Evolutionary conservation across 2,797 vertebrate species (phyloP).

Genomic region (Gambusia yucatana): DNA sequence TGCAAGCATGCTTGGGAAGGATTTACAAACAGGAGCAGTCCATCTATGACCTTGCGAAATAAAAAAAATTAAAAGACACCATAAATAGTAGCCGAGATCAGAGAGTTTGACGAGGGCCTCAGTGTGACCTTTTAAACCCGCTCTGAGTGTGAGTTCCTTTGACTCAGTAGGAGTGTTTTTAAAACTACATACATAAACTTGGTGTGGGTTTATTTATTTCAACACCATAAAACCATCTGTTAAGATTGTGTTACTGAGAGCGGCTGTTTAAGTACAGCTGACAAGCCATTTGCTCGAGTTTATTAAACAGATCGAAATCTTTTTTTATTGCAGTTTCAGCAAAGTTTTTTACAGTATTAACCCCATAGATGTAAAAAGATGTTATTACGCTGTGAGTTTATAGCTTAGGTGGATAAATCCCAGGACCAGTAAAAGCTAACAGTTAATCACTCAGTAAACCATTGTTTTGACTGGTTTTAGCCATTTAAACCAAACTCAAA

Average conservation of each 20-base stretch:
- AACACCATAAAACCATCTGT: background rate
- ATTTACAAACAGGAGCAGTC: slow-evolving; percentile 36
- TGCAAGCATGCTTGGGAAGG: slow-evolving; percentile 10
- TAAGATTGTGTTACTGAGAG: background rate
- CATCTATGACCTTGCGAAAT: slow-evolving; percentile 22
- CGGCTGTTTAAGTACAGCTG: background rate
- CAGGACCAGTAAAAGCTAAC: background rate
- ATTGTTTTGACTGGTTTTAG: background rate
- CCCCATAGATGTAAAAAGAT: background rate
- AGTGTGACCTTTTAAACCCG: slow-evolving; percentile 24
- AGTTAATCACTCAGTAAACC: background rate
- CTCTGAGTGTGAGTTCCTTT: background rate
- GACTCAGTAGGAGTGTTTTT: slow-evolving; percentile 10
- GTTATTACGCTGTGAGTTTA: background rate
- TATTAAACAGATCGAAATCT: background rate
- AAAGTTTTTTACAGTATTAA: background rate
- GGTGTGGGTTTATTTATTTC: background rate
- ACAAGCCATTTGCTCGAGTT: slow-evolving; percentile 39
- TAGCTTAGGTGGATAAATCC: background rate
- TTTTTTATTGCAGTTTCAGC: background rate
- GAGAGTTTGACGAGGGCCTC: slow-evolving; percentile 35
- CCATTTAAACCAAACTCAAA: background rate
- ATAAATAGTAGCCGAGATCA: slow-evolving; percentile 42
- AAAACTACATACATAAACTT: background rate
- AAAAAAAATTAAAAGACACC: slow-evolving; percentile 7